phyloP scores from a whole-genome alignment of 2,113 vertebrate species.

The Saimiri boliviensis region DNA sequence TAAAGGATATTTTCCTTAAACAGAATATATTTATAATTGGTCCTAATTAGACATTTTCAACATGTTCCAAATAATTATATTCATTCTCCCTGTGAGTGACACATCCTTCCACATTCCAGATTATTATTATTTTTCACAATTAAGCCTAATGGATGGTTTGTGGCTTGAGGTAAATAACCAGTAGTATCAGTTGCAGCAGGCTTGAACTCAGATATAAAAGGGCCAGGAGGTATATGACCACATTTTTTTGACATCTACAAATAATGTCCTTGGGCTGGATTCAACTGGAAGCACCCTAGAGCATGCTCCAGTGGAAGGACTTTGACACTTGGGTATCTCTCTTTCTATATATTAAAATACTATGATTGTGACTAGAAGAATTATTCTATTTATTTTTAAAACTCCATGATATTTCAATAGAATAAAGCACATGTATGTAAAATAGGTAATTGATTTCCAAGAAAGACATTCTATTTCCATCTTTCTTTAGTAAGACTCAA shows the following conservation, averaged over 20 bases:
- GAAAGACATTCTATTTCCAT: not conserved
- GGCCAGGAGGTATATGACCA: too few species aligned
- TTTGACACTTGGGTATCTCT: not conserved
- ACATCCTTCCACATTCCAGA: not conserved
- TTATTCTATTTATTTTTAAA: not conserved
- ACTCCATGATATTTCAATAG: not conserved
- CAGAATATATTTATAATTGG: not conserved
- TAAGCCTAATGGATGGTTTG: not conserved
- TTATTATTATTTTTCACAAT: not conserved
- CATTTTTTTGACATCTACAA: not conserved
- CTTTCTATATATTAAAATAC: not conserved
- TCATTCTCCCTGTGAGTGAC: not conserved
- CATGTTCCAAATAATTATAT: not conserved
- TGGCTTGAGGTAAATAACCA: not conserved
- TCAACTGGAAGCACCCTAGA: not conserved
- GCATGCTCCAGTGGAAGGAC: not conserved
- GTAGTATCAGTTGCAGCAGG: not conserved
- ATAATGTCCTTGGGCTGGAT: not conserved
- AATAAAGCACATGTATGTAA: not conserved
- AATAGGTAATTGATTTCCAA: not conserved
- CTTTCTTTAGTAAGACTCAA: not conserved
- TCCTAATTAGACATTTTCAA: not conserved
- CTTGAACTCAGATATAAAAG: not conserved
- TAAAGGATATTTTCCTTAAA: not conserved
- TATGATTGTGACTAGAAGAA: not conserved